Evolutionary conservation across 2,888 invertebrate genomes (phyloP), one percentile per base, ranked within the genome.

Genomic region (Dolichopus griseipennis): DNA sequence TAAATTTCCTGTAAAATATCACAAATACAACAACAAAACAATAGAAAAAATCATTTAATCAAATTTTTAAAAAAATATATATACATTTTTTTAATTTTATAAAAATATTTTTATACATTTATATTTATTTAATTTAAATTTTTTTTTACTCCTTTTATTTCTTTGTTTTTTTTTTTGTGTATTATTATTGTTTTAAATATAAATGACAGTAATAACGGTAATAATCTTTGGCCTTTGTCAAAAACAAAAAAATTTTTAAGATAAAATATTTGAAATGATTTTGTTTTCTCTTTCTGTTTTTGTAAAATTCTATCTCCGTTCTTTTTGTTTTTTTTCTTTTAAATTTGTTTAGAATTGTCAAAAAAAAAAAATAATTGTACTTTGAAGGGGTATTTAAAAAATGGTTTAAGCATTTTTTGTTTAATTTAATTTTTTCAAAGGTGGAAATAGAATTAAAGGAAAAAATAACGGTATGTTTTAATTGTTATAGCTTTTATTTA

Each of bases 221-320:
- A n/a, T 52, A 52, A 52, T 52, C 52, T 52, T 52, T 52, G 52
- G 52, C 52, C 52, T 52, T 52, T 52, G 52, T 52, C 52, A 52
- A 52, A 52, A 52, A n/a, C n/a, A n/a, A n/a, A n/a, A n/a, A n/a
- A n/a, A 27, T 27, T 4, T 52, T 52, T 52, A 2, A 52, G 52
- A 52, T 52, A 52, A 52, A 52, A 52, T 52, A 52, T 52, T 52
- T 52, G 52, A 52, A 52, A 52, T 52, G n/a, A 18, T 18, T 18
- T 52, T 12, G n/a, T n/a, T 27, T 27, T 27, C 27, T 41, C 15
- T 41, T 41, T 41, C 41, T 41, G n/a, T 41, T 41, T 12, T 41
- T 7, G 9, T 41, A 41, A 1, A 12, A 6, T 41, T 41, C 27
- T n/a, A 27, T 27, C 27, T 4, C 27, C 27, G 8, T 41, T 12